Conservation (phyloP, 2,888 invertebrate genomes). For the Eilema griseolum region DNA sequence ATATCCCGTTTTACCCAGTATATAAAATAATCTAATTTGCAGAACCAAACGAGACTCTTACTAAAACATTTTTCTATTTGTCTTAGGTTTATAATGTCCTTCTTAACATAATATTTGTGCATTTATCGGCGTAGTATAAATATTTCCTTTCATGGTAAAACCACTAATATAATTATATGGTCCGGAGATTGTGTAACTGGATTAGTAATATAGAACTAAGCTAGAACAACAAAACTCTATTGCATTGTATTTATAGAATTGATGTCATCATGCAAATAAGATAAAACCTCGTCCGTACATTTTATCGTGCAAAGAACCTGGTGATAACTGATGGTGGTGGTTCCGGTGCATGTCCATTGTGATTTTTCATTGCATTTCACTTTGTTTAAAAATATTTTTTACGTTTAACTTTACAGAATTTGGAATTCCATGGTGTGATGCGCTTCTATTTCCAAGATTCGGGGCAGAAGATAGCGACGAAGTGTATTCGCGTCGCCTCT, state of each 20-base stretch:
- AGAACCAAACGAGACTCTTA: neutral
- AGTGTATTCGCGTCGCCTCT: slow-evolving; percentile 99
- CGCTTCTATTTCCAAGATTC: slow-evolving; percentile 99
- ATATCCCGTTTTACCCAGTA: too few species aligned
- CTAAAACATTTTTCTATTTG: too few species aligned
- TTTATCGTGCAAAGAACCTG: slow-evolving; percentile 45
- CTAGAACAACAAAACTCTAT: slow-evolving; percentile 11
- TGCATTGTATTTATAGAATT: slow-evolving; percentile 25
- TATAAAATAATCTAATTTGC: too few species aligned
- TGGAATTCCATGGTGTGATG: slow-evolving; percentile 99
- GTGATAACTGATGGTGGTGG: slow-evolving; percentile 38
- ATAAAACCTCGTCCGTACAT: slow-evolving; percentile 33
- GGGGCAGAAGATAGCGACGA: slow-evolving; percentile 99
- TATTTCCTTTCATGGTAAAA: slow-evolving; percentile 11
- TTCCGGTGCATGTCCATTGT: slow-evolving; percentile 41
- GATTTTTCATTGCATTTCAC: slow-evolving; percentile 30
- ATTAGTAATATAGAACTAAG: slow-evolving; percentile 27
- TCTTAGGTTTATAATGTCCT: neutral
- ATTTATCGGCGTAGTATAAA: neutral
- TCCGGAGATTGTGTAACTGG: neutral
- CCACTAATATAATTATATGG: slow-evolving; percentile 2
- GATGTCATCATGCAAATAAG: slow-evolving; percentile 41
- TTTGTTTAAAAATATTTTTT: neutral
- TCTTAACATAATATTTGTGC: neutral
- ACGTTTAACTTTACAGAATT: slow-evolving; percentile 89